Evolutionary conservation across 2,113 vertebrate species (phyloP).

Genomic region (Marcusenius ussheri): DNA sequence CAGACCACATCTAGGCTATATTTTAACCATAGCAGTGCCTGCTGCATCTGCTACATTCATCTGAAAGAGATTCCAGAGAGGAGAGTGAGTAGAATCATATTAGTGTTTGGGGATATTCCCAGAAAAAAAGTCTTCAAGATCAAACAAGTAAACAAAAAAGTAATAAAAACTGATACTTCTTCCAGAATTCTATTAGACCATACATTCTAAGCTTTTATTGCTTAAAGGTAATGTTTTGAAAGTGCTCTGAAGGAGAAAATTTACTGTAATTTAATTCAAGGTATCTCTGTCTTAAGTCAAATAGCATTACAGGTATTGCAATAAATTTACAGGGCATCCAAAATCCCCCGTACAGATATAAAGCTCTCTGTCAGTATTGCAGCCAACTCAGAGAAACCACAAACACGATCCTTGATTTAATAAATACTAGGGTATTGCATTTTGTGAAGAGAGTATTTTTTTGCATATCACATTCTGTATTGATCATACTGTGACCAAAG

Average conservation of each 20-base stretch:
- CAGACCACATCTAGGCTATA: not conserved
- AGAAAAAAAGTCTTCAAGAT: not conserved
- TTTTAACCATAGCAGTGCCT: not conserved
- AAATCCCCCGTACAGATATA: not conserved
- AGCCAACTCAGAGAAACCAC: not conserved
- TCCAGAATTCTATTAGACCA: not conserved
- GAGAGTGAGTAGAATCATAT: not conserved
- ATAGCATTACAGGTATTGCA: constrained; percentile 5
- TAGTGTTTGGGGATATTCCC: not conserved
- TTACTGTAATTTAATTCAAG: not conserved
- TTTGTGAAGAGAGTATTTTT: not conserved
- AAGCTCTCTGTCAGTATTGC: not conserved
- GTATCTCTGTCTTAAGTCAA: not conserved
- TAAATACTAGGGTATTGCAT: not conserved
- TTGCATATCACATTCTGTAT: not conserved
- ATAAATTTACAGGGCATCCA: not conserved
- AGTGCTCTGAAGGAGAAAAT: not conserved
- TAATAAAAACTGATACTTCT: constrained; percentile 2
- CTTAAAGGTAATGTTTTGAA: not conserved
- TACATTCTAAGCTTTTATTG: not conserved
- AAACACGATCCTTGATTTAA: not conserved
- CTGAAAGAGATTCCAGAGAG: not conserved
- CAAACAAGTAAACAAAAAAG: constrained; percentile 2
- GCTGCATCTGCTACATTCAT: not conserved
- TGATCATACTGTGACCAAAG: not conserved